Evolutionary conservation across 2,797 vertebrate genomes (phyloP).

Genomic region (Catamblyrhynchus diadema): DNA sequence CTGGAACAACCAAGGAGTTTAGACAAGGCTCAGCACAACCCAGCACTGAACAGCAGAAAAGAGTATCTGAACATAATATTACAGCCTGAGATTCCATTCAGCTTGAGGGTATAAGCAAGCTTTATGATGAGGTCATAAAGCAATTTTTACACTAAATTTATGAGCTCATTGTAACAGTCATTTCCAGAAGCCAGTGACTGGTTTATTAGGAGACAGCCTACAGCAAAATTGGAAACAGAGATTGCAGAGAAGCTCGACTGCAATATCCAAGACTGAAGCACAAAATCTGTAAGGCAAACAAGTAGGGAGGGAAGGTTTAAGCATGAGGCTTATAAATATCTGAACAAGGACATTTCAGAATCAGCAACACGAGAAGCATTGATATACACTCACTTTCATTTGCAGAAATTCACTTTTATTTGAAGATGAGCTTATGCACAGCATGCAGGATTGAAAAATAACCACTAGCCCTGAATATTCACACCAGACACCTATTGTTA

Average conservation of each 20-base stretch:
- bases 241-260: not conserved
- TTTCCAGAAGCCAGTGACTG: constrained; percentile 14
- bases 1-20: not conserved
- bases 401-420: not conserved
- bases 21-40: not conserved
- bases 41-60: not conserved
- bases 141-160: constrained; percentile 28
- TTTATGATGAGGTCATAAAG: constrained; percentile 37
- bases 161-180: constrained; percentile 21
- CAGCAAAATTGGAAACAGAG: not conserved
- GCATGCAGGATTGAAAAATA: not conserved
- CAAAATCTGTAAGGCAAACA: not conserved
- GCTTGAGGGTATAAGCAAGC: not conserved
- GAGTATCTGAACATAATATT: not conserved
- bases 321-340: not conserved
- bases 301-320: not conserved
- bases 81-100: not conserved
- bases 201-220: not conserved
- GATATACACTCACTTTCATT: not conserved
- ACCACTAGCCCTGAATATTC: not conserved
- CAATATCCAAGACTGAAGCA: not conserved
- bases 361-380: not conserved
- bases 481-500: not conserved
- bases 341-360: not conserved
- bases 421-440: not conserved